A percentile compares a stretch with the other conserved stretches of the same genome.
These are phyloP conservation scores for Halictus quadricinctus DNA, from an alignment of 2,888 invertebrate species.

Conservation along the genomic window DNA sequence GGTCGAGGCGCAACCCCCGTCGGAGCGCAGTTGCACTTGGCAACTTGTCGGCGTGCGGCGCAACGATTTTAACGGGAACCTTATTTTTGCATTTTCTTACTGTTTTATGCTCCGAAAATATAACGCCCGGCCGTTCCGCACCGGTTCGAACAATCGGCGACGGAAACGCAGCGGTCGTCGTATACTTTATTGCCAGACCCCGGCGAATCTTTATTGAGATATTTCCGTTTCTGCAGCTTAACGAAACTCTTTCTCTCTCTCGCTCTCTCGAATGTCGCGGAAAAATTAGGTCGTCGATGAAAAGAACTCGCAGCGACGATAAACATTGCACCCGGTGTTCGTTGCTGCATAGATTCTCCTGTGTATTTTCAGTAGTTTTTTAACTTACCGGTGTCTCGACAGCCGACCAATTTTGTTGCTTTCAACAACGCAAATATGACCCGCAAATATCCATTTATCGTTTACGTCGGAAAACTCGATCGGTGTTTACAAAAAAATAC, in stretches of 20 bases:
- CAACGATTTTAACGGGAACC: background rate
- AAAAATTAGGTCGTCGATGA: background rate
- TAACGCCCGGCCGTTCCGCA: background rate
- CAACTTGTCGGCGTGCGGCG: background rate
- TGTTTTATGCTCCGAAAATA: background rate
- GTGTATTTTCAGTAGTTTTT: background rate
- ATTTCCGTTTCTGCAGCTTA: background rate
- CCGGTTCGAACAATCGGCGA: slow-evolving; percentile 2
- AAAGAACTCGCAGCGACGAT: background rate
- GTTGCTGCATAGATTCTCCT: background rate
- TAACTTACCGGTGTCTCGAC: background rate
- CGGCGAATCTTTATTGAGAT: background rate
- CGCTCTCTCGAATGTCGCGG: background rate
- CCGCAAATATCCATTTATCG: background rate
- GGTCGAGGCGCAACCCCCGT: background rate
- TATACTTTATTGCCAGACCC: background rate
- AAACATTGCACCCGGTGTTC: background rate
- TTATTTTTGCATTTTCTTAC: slow-evolving; percentile 7
- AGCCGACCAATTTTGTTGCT: background rate
- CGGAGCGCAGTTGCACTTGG: background rate
- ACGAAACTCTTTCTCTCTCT: background rate
- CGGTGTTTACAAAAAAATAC: background rate
- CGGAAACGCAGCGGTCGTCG: background rate
- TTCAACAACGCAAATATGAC: background rate
- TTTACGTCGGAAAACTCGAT: background rate